Evolutionary conservation across 92 coral and sea anemone species (phyloP).

Genomic region (Epizoanthus ramosus): DNA sequence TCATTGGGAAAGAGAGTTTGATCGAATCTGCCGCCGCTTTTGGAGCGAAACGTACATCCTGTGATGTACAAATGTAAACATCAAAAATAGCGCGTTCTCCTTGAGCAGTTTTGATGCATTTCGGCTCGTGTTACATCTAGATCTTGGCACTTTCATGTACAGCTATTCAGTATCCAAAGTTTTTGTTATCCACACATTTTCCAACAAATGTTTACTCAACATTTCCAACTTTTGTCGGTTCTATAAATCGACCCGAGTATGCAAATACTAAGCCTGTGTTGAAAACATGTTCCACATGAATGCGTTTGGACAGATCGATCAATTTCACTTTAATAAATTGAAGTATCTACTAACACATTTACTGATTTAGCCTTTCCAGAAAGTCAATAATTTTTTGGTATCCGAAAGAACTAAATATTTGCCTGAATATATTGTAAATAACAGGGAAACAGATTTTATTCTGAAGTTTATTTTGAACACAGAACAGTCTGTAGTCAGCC

Average conservation of each 20-base stretch:
- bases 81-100: neutral
- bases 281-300: constrained; percentile 2
- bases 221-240: neutral
- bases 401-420: constrained; percentile 3
- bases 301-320: neutral
- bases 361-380: neutral
- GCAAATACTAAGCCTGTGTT: neutral
- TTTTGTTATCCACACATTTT: neutral
- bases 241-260: neutral
- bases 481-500: neutral
- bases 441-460: neutral
- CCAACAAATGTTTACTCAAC: neutral
- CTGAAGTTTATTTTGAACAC: neutral
- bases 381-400: neutral
- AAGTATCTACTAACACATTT: neutral
- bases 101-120: neutral
- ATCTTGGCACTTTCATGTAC: neutral
- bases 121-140: neutral
- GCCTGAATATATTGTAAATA: neutral
- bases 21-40: constrained; percentile 15
- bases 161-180: neutral
- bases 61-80: neutral
- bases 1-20: neutral
- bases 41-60: constrained; percentile 22
- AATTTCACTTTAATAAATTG: neutral